phyloP scores from a whole-genome alignment of 2,797 vertebrate genomes.

The Astyanax mexicanus region DNA sequence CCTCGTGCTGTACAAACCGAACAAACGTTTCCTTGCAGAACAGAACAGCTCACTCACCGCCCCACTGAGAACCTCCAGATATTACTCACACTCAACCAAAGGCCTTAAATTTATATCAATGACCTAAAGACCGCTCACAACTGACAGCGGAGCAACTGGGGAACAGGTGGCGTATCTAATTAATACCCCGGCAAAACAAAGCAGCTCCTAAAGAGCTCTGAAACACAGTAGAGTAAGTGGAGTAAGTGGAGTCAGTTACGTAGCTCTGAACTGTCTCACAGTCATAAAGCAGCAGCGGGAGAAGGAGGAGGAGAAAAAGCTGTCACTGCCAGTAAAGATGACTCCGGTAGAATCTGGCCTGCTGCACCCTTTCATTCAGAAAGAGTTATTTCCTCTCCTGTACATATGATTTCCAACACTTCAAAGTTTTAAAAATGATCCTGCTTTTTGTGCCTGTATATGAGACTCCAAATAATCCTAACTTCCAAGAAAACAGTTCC shows the following conservation, averaged over 20 bases:
- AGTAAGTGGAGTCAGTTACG: conserved; percentile 44
- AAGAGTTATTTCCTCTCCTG: background rate
- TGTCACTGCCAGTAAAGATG: conserved; percentile 15
- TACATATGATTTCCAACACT: too few relatives aligned
- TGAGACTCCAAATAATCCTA: too few relatives aligned
- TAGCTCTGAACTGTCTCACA: conserved; percentile 31
- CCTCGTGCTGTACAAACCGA: conserved; percentile 61
- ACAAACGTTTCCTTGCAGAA: conserved; percentile 52
- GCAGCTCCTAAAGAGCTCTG: conserved; percentile 66
- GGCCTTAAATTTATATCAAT: conserved; percentile 3
- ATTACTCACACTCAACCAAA: background rate
- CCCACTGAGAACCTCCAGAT: background rate
- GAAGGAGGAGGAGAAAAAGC: conserved; percentile 1
- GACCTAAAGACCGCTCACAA: conserved; percentile 21
- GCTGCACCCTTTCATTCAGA: conserved; percentile 5
- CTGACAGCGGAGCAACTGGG: conserved; percentile 53
- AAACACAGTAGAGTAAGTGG: conserved; percentile 44
- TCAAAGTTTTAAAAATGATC: too few relatives aligned
- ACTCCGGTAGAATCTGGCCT: background rate
- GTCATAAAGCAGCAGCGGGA: conserved; percentile 36
- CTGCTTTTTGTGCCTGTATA: background rate
- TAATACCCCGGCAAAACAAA: conserved; percentile 68
- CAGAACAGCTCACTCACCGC: conserved; percentile 36
- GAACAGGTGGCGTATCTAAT: conserved; percentile 76
- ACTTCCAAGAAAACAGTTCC: too few relatives aligned